These are phyloP conservation scores for Sebastes alutus DNA, from an alignment of 2,797 vertebrate genomes.

Conservation along the genomic window DNA sequence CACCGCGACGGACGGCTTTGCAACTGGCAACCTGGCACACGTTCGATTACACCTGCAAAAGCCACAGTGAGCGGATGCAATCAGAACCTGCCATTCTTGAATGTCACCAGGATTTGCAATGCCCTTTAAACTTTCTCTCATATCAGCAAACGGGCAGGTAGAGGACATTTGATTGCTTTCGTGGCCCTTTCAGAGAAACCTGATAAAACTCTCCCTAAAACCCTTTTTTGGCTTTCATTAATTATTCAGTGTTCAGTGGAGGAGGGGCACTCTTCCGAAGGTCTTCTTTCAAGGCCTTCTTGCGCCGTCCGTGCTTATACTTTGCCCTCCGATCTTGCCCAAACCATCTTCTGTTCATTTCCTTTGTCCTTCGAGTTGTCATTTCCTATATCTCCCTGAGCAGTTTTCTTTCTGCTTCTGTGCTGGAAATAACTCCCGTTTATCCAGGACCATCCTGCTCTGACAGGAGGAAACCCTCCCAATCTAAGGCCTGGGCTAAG, in stretches of 20 bases:
- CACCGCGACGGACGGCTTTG: background rate
- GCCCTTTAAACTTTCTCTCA: constrained; percentile 11
- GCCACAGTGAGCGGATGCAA: background rate
- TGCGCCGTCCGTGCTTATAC: constrained; percentile 12
- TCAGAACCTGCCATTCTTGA: background rate
- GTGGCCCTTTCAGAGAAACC: constrained; percentile 42
- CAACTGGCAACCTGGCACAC: background rate
- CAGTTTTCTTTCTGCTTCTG: constrained; percentile 30
- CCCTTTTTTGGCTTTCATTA: constrained; percentile 68
- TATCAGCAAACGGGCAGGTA: background rate
- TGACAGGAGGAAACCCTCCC: constrained; percentile 43
- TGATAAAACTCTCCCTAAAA: constrained; percentile 49
- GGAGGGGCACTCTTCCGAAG: constrained; percentile 29
- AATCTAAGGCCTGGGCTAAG: constrained; percentile 17
- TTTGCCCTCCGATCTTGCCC: constrained; percentile 27
- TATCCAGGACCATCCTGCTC: constrained; percentile 39
- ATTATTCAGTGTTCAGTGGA: constrained; percentile 74
- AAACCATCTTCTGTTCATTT: constrained; percentile 57
- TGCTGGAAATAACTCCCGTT: constrained; percentile 30
- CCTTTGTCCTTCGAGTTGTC: constrained; percentile 53
- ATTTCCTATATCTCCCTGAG: constrained; percentile 45
- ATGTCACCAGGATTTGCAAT: constrained; percentile 11
- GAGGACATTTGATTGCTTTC: constrained; percentile 37
- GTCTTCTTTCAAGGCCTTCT: constrained; percentile 49
- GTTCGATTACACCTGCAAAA: background rate